Evolutionary conservation across 2,797 vertebrate species (phyloP), one percentile per base, ranked within the genome.

Genomic region (Cyprinodon diabolis): DNA sequence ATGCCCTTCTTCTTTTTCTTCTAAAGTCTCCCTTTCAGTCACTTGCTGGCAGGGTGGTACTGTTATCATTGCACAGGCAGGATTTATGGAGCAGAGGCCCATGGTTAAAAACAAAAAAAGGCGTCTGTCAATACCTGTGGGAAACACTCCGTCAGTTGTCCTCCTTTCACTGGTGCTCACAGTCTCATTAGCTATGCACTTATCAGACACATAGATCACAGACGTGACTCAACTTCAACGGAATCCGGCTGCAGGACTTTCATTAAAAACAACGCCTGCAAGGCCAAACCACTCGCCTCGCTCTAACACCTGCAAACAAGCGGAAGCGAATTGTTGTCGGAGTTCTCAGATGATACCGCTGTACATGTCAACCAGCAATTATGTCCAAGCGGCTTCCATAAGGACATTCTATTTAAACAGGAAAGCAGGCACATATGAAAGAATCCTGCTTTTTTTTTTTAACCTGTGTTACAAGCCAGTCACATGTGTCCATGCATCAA

Each of bases 81-180:
- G 96, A 97, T 97, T 97, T 97, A 97, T 97, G 89, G 87, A 90
- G 90, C 90, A 95, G 95, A 95, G 96, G 96, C 96, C 96, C 94
- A 95, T 96, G 95, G 96, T 96, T 96, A 96, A 97, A 96, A 93
- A 97, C 97, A 93, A 91, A 93, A 97, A 96, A 97, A 97, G 96
- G 95, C 96, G 96, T 97, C 96, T 97, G 97, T 98, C 97, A 98
- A 98, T 98, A 97, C 97, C 97, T 97, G 96, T 96, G 96, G 96
- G 96, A 96, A 97, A 95, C 96, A 94, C 90, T 91, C 88, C 54
- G 86, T 92, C 87, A 89, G 81, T 74, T 81, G 48, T 71, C 78
- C 86, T 78, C 75, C 74, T 78, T 76, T 76, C 78, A 60, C 81
- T 84, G 83, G 85, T 76, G 86, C 82, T 91, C 88, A 82, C 85